Conservation (phyloP, 2,113 vertebrate genomes). For the Nettapus auritus region DNA sequence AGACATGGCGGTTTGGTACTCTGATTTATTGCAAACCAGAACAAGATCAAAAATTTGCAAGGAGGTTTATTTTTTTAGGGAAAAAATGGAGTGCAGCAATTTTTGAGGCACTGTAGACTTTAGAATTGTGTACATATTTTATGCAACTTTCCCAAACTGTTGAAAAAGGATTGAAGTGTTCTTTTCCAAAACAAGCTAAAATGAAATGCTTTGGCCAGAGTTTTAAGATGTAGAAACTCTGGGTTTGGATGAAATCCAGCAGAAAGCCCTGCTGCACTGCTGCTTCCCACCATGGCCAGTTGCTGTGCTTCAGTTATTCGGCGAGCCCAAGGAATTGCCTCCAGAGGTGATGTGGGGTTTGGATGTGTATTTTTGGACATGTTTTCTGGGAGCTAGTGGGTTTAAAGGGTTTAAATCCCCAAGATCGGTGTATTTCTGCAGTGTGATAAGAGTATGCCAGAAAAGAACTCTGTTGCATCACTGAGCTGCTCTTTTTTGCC, state of each 20-base stretch:
- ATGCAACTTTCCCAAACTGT: neutral
- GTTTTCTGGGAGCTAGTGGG: no score
- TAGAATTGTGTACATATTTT: neutral
- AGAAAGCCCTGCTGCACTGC: neutral
- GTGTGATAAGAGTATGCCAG: neutral
- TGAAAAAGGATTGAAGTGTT: neutral
- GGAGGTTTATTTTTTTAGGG: neutral
- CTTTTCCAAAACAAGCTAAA: neutral
- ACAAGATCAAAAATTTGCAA: neutral
- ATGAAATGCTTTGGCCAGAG: no score
- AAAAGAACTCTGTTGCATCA: neutral
- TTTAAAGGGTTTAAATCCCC: neutral
- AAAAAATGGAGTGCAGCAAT: neutral
- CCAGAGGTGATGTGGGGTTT: no score
- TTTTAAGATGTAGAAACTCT: no score
- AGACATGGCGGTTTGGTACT: neutral
- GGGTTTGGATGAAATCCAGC: neutral
- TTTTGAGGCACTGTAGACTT: neutral
- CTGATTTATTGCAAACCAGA: neutral
- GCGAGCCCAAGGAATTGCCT: neutral
- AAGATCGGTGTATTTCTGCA: neutral
- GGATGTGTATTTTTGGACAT: no score
- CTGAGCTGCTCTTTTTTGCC: fast-evolving
- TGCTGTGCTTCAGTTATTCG: neutral
- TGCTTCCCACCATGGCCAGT: neutral